Evolutionary conservation across 2,113 vertebrate species (phyloP).

Genomic region (Clupea harengus): DNA sequence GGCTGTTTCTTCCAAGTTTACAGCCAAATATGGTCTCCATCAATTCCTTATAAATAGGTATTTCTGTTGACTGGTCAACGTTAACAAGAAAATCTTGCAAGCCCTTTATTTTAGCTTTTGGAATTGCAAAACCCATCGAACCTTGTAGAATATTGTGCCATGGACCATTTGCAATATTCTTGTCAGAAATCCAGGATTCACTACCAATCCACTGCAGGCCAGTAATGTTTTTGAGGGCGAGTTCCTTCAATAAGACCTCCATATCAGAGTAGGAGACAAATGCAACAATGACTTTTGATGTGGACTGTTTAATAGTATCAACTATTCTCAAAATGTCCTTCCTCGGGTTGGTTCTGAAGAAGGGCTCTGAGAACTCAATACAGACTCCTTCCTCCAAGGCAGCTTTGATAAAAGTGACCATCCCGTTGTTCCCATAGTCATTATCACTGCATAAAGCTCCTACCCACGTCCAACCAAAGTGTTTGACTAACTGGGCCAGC

Average conservation of each 20-base stretch:
- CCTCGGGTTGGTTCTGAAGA: constrained; percentile 50
- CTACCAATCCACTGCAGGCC: constrained; percentile 63
- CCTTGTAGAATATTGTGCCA: constrained; percentile 52
- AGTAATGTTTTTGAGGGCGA: constrained; percentile 52
- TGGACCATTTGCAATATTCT: constrained; percentile 48
- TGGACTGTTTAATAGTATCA: constrained; percentile 51
- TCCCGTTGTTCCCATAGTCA: constrained; percentile 59
- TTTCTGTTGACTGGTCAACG: constrained; percentile 33
- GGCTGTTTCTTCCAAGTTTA: constrained; percentile 26
- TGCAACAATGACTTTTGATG: constrained; percentile 57
- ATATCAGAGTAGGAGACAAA: constrained; percentile 60
- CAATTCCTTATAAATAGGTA: constrained; percentile 46
- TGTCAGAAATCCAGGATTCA: constrained; percentile 61
- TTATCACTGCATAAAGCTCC: constrained; percentile 56
- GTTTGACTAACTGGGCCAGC: constrained; percentile 51
- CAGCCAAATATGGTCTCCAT: constrained; percentile 56
- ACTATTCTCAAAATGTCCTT: constrained; percentile 49
- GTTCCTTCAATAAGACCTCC: constrained; percentile 53
- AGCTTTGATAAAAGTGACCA: constrained; percentile 54
- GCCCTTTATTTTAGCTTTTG: constrained; percentile 52
- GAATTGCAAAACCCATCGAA: constrained; percentile 59
- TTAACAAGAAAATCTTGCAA: constrained; percentile 50
- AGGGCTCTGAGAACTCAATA: constrained; percentile 53
- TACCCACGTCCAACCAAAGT: constrained; percentile 61
- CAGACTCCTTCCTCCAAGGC: constrained; percentile 54